Conservation (phyloP, 1,140 invertebrate species). For the Piezodorus guildinii region DNA sequence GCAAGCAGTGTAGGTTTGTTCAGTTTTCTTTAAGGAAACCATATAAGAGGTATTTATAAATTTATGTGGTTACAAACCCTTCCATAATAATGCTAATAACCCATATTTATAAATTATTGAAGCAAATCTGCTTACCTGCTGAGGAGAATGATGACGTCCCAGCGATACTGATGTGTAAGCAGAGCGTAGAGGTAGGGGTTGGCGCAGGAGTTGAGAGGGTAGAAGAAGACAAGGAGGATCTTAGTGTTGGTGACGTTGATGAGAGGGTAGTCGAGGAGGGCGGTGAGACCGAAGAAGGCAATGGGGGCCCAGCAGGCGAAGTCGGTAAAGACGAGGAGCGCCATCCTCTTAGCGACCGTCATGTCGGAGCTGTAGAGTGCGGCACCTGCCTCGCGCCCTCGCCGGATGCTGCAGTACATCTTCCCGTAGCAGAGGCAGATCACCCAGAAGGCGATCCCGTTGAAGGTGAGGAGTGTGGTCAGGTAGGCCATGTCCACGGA, state of each 20-base stretch:
- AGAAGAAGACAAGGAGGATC: conserved; percentile 81
- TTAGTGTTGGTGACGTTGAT: conserved; percentile 78
- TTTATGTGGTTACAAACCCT: too few species aligned
- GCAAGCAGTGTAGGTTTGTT: too few species aligned
- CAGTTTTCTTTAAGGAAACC: too few species aligned
- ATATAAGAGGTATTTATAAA: too few species aligned
- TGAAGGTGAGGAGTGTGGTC: conserved; percentile 55
- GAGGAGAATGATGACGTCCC: conserved; percentile 61
- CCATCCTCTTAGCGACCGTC: conserved; percentile 78
- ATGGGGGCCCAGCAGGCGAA: conserved; percentile 78
- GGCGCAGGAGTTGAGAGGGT: conserved; percentile 80
- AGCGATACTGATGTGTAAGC: conserved; percentile 72
- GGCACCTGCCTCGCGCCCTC: conserved; percentile 6
- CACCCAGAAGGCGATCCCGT: conserved; percentile 59
- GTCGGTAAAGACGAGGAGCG: conserved; percentile 72
- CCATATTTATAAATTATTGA: too few species aligned
- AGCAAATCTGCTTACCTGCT: conserved; percentile 38
- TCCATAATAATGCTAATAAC: too few species aligned
- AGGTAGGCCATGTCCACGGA: conserved; percentile 45
- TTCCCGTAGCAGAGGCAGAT: conserved; percentile 71
- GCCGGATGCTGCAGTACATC: conserved; percentile 59
- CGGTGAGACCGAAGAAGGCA: conserved; percentile 73
- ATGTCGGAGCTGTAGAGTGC: conserved; percentile 36
- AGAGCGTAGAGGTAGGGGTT: conserved; percentile 89
- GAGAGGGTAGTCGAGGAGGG: conserved; percentile 61